These are phyloP conservation scores for Okamejei kenojei DNA, from an alignment of 2,797 vertebrate genomes.

Conservation along the genomic window DNA sequence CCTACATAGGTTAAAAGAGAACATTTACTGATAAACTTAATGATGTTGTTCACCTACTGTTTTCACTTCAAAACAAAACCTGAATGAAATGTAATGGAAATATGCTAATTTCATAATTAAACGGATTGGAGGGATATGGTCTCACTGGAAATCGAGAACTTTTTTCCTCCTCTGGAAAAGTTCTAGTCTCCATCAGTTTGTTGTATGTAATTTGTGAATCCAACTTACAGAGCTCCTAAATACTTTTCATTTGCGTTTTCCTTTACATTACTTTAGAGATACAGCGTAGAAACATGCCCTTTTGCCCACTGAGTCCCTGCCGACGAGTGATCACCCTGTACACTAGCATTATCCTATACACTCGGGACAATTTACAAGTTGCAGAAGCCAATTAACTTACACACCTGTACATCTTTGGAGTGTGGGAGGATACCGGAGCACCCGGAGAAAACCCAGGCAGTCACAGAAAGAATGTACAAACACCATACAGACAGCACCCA, in stretches of 20 bases:
- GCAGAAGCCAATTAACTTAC: too few relatives aligned
- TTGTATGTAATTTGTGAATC: neutral
- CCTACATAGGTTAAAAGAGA: neutral
- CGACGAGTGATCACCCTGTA: too few relatives aligned
- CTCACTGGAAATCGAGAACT: neutral
- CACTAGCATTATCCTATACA: too few relatives aligned
- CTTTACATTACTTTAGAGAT: too few relatives aligned
- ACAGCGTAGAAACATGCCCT: too few relatives aligned
- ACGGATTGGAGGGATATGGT: neutral
- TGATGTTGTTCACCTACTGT: neutral
- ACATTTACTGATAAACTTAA: neutral
- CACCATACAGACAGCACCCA: too few relatives aligned
- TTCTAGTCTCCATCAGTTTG: neutral
- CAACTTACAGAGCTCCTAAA: neutral
- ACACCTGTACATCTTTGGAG: too few relatives aligned
- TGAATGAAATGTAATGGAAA: neutral
- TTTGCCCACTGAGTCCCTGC: too few relatives aligned
- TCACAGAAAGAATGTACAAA: too few relatives aligned
- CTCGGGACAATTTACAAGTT: too few relatives aligned
- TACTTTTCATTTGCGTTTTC: neutral
- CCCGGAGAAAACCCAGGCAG: too few relatives aligned
- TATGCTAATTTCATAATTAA: neutral
- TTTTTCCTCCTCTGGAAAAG: neutral
- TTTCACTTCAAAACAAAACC: neutral
- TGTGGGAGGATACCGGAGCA: too few relatives aligned